Conservation (phyloP, 1,140 invertebrate genomes). For the Himalopsyche phryganea region DNA sequence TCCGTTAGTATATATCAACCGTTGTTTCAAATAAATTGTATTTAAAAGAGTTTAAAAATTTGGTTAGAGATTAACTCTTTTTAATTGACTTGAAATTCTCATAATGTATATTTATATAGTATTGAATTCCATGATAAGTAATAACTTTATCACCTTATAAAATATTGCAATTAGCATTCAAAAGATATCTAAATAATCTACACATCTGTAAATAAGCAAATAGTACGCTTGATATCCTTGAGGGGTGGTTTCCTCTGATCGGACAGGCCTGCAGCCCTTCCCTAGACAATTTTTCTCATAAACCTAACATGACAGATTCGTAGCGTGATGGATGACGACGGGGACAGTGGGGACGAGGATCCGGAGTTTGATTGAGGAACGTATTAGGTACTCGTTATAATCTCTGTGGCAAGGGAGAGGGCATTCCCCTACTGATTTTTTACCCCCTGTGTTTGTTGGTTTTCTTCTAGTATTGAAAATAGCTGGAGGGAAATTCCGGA, state of each 20-base stretch:
- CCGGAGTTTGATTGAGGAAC: constrained; percentile 34
- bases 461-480: neutral
- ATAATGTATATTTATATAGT: too few relatives aligned
- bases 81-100: too few relatives aligned
- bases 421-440: constrained; percentile 6
- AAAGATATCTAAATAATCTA: too few relatives aligned
- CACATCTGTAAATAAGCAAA: neutral
- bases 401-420: constrained; percentile 17
- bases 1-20: too few relatives aligned
- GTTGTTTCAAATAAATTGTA: too few relatives aligned
- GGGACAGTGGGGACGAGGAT: constrained; percentile 22
- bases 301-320: constrained; percentile 57
- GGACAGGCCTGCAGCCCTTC: constrained; percentile 1
- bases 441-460: constrained; percentile 3
- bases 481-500: neutral
- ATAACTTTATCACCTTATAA: too few relatives aligned
- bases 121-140: too few relatives aligned
- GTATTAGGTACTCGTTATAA: constrained; percentile 36
- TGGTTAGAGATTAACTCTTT: too few relatives aligned
- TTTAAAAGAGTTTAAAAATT: too few relatives aligned
- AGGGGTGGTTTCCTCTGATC: neutral
- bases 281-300: constrained; percentile 54
- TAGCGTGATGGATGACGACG: constrained; percentile 52
- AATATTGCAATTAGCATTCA: too few relatives aligned
- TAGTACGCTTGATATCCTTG: neutral